Percentiles rank a stretch among this genome's conserved stretches.
These are phyloP conservation scores for Geococcyx californianus DNA, from an alignment of 2,113 vertebrate genomes.

Conservation along the genomic window DNA sequence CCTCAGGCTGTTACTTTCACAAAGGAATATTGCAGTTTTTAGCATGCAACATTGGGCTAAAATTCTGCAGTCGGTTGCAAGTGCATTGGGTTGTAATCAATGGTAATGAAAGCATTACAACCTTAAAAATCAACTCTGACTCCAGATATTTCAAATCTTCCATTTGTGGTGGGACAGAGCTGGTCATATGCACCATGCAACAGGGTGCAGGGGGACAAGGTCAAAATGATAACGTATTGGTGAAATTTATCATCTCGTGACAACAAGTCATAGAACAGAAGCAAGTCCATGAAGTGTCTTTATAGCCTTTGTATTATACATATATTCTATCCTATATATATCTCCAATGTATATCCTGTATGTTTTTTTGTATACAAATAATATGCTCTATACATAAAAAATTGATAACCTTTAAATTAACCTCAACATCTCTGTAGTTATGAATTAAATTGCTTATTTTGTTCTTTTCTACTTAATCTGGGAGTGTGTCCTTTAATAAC, in stretches of 20 bases:
- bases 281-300: background rate
- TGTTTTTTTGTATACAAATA: background rate
- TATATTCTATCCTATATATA: background rate
- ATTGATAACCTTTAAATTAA: background rate
- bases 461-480: conserved; percentile 17
- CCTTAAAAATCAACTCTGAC: background rate
- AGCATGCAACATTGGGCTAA: background rate
- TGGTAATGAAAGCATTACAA: background rate
- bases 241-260: background rate
- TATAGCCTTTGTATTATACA: background rate
- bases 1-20: background rate
- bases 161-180: background rate
- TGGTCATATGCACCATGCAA: background rate
- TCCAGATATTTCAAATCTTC: background rate
- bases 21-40: background rate
- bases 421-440: background rate
- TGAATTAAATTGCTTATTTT: conserved; percentile 16
- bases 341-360: background rate
- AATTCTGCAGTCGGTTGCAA: background rate
- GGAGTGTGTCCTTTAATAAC: conserved; percentile 26
- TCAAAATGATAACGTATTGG: background rate
- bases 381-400: background rate
- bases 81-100: background rate
- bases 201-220: background rate
- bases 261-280: background rate